These are phyloP conservation scores for Nestor notabilis DNA, from an alignment of 2,113 vertebrate species.

Conservation along the genomic window DNA sequence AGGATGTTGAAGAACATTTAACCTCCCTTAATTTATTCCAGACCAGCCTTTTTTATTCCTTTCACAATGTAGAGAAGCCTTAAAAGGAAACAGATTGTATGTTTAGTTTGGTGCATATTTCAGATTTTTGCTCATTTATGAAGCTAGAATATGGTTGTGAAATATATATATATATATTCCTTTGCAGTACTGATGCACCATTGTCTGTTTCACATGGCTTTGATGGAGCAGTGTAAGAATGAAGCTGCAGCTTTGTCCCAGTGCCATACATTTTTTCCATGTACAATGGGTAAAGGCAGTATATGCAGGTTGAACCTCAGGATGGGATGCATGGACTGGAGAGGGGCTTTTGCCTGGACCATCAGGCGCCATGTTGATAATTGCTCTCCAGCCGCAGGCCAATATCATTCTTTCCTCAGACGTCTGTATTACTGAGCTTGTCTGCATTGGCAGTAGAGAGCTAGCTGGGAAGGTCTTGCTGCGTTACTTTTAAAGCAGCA, in stretches of 20 bases:
- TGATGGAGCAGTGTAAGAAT: not conserved
- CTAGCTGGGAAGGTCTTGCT: not conserved
- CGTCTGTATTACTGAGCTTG: not conserved
- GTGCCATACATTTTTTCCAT: not conserved
- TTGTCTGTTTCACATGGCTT: not conserved
- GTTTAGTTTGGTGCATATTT: slow-evolving; percentile 18
- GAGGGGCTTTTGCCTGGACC: not conserved
- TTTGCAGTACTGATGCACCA: not conserved
- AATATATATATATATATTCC: not conserved
- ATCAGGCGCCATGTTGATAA: not conserved
- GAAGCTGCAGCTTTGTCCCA: not conserved
- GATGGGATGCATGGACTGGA: rapidly evolving
- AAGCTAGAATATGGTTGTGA: not conserved
- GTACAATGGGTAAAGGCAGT: rapidly evolving
- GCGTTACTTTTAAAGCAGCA: not conserved
- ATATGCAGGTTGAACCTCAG: not conserved
- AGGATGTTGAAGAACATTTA: not conserved
- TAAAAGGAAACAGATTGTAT: not conserved
- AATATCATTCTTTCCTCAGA: not conserved
- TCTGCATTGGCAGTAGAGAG: rapidly evolving
- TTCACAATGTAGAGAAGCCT: not conserved
- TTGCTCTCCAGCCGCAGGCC: not conserved
- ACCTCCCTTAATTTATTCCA: not conserved
- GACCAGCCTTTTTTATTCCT: not conserved
- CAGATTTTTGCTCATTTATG: not conserved